Percentiles rank a stretch among this genome's conserved stretches.
Conservation (phyloP, 1,140 invertebrate genomes). For the Heliothis subflexa region DNA sequence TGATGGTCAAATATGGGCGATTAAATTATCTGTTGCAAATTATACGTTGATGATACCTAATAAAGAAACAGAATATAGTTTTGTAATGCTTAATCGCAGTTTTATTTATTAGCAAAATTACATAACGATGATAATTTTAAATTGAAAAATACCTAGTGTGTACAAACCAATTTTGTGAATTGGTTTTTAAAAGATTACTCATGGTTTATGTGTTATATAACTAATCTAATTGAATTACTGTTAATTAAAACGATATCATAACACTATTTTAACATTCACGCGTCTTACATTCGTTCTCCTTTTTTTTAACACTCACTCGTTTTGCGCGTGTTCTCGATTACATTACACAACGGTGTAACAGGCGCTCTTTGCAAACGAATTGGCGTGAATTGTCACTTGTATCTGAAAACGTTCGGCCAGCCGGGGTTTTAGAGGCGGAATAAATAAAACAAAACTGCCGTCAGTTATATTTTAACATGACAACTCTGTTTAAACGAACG, state of each 20-base stretch:
- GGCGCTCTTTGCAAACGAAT: conserved; percentile 34
- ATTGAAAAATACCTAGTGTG: too few relatives aligned
- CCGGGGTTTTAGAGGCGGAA: conserved; percentile 50
- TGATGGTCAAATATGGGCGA: not conserved
- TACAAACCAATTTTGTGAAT: too few relatives aligned
- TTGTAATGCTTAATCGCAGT: not conserved
- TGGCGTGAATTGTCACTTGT: conserved; percentile 54
- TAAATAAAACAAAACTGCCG: conserved; percentile 48
- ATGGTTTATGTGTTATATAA: not conserved
- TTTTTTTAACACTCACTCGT: not conserved
- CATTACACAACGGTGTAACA: conserved; percentile 42
- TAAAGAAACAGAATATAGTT: not conserved
- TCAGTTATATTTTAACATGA: conserved; percentile 53
- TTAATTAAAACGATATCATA: too few relatives aligned
- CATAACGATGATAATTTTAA: too few relatives aligned
- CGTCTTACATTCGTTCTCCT: too few relatives aligned
- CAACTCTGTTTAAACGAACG: conserved; percentile 24
- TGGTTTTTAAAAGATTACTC: not conserved
- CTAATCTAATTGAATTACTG: not conserved
- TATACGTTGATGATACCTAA: not conserved
- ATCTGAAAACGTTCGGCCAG: conserved; percentile 46
- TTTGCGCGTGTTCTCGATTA: not conserved
- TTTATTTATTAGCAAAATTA: not conserved
- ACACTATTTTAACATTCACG: too few relatives aligned
- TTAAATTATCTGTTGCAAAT: conserved; percentile 12